Evolutionary conservation across 2,797 vertebrate genomes (phyloP), one percentile per base, ranked within the genome.

Genomic region (Tokudaia tokunoshimensis): DNA sequence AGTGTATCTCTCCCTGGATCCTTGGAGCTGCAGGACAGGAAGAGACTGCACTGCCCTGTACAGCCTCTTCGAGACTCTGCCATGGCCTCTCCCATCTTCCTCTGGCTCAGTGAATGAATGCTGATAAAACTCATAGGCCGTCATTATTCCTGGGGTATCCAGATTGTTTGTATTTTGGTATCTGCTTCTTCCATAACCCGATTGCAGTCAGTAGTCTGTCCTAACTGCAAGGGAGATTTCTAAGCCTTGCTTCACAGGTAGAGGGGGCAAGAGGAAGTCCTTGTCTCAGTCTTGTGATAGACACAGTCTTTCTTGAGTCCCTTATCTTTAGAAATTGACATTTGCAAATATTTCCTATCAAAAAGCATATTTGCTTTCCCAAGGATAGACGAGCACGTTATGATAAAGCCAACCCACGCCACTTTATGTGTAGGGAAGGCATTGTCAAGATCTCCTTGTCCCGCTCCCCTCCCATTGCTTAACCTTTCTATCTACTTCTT

Each of bases 91-190:
- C 13, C 47, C 6, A 0, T 22, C 41, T 37, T n/a, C 44, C 9
- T 0, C 1, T 10, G 10, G 41, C n/a, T 50, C 0, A 0, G 20
- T 0, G 0, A 17, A 55, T 10, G 34, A 12, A 19, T 17, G 1
- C 12, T 1, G 26, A 12, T 2, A 7, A 2, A 50, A 24, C 6
- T 3, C 1, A 3, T 4, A 24, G 61, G 0, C 0, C 6, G 1
- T 55, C 19, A 29, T 4, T 4, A 0, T 34, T 29, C 37, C 15
- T 0, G 0, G 4, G 29, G 29, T 1, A 47, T 29, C 8, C 47
- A 3, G 29, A 15, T 11, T 3, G 22, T 31, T 37, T 22, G 34
- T 11, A 0, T n/a, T 0, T 0, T 89, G 14, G 0, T 13, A 13
- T 44, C 55, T 47, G 26, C 61, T 20, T 7, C 44, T 3, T 6